Conservation (phyloP, 2,797 vertebrate genomes). For the Phylloscopus collybita region DNA sequence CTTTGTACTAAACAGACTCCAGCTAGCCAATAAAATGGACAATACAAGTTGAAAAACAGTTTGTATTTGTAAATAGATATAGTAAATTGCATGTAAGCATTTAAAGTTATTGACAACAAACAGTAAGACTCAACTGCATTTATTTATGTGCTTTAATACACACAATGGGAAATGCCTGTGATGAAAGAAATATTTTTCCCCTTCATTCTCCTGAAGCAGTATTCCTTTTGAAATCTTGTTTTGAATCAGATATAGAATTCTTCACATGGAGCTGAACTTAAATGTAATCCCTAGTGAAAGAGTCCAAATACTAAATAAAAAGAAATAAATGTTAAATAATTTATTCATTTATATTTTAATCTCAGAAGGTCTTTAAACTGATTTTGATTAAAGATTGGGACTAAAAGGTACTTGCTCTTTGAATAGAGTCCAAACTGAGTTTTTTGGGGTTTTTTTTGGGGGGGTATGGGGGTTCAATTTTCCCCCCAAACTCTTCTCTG, state of each 20-base stretch:
- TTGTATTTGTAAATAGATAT: not conserved
- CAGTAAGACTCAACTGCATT: not conserved
- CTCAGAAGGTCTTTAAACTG: not conserved
- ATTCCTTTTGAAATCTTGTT: conserved; percentile 30
- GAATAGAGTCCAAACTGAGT: not conserved
- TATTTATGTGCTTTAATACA: not conserved
- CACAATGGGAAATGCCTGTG: not conserved
- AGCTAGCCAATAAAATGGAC: not conserved
- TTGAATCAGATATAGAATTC: conserved; percentile 29
- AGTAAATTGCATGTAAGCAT: not conserved
- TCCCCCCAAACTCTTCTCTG: accelerated
- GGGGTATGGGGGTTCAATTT: accelerated
- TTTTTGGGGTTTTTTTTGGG: not conserved
- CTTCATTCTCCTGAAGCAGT: not conserved
- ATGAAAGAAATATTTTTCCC: not conserved
- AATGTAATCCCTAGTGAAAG: not conserved
- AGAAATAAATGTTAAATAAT: not conserved
- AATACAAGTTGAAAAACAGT: not conserved
- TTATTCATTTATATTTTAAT: not conserved
- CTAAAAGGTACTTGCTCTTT: not conserved
- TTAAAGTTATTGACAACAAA: not conserved
- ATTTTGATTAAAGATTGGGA: not conserved
- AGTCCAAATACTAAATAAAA: not conserved
- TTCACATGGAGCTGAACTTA: not conserved
- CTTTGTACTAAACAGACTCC: not conserved